Evolutionary conservation across 1,140 invertebrate species (phyloP), one percentile per base, ranked within the genome.

Genomic region (Drosophila persimilis): DNA sequence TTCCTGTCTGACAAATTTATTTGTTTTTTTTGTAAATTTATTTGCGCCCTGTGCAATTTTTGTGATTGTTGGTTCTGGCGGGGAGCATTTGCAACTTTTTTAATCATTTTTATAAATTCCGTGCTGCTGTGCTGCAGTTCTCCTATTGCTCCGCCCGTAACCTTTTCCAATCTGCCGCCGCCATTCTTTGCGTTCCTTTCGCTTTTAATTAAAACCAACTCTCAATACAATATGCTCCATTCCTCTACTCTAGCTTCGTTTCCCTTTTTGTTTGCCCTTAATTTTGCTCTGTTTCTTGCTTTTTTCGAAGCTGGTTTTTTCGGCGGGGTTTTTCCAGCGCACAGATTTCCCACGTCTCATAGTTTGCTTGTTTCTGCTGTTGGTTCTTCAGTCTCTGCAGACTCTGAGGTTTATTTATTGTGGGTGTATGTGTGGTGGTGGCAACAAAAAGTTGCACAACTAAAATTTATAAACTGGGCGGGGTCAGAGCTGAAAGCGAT

Each of bases 181-280:
- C 64, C 52, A 71, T 75, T 54, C 71, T 75, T 41, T 54, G 31
- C 85, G 46, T 69, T 81, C 58, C 73, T 59, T 77, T 81, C 77
- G 51, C 77, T 67, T 85, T 86, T 86, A 86, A 86, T 86, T 86
- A 86, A 86, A 86, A 86, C 74, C 65, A 88, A 86, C 81, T 88
- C 78, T 88, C 81, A 88, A 84, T 84, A 85, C 80, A 84, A 86
- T 88, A 88, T 88, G 81, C 77, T 26, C 24, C 24, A 6, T 5
- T 26, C 29, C 29, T 73, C 62, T 70, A 52, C 65, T 66, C 60
- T 43, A 61, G 62, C 78, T 61, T 59, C 69, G 60, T 56, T 83
- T 60, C 59, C 57, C 69, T 75, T 83, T 86, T 80, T 86, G 80
- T 86, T 86, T 88, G 70, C 70, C 78, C 72, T 85, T 85, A 80